These are phyloP conservation scores for Leptobrachium leishanense DNA, from an alignment of 2,113 vertebrate species.

Conservation along the genomic window DNA sequence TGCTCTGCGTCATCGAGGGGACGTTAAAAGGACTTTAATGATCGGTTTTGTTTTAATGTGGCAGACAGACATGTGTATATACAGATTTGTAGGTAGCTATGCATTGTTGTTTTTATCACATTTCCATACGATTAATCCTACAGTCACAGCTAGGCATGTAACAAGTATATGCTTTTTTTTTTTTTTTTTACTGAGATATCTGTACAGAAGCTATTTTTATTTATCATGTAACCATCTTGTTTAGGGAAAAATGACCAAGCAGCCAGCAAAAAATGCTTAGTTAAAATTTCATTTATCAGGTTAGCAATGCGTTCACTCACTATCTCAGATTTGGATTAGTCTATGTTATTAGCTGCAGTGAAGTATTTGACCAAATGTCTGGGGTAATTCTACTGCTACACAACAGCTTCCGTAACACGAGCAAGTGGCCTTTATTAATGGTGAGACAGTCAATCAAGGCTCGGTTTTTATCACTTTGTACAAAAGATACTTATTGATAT, in stretches of 20 bases:
- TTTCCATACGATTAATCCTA: slow-evolving; percentile 65
- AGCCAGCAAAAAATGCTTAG: slow-evolving; percentile 60
- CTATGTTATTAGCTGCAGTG: no score
- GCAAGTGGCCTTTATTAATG: no score
- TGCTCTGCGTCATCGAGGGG: slow-evolving; percentile 54
- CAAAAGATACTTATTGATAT: no score
- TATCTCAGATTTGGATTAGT: no score
- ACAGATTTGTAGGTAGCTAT: slow-evolving; percentile 72
- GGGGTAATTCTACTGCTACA: no score
- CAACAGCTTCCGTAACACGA: no score
- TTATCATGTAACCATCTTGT: slow-evolving; percentile 63
- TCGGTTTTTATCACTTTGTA: no score
- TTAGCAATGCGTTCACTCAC: not conserved
- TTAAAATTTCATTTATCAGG: slow-evolving; percentile 53
- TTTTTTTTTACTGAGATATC: slow-evolving; percentile 69
- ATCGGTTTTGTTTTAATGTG: slow-evolving; percentile 60
- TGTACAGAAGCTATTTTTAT: slow-evolving; percentile 77
- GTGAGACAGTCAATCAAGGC: no score
- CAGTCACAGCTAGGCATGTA: slow-evolving; percentile 66
- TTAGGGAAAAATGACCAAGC: slow-evolving; percentile 58
- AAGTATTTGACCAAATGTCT: no score
- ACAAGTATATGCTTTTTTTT: slow-evolving; percentile 65
- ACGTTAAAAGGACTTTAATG: slow-evolving; percentile 46
- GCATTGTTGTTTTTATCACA: slow-evolving; percentile 69
- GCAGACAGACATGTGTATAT: slow-evolving; percentile 70